Base-by-base conservation (phyloP, 2,888 invertebrate species). In the Chloromyia formosa region DNA sequence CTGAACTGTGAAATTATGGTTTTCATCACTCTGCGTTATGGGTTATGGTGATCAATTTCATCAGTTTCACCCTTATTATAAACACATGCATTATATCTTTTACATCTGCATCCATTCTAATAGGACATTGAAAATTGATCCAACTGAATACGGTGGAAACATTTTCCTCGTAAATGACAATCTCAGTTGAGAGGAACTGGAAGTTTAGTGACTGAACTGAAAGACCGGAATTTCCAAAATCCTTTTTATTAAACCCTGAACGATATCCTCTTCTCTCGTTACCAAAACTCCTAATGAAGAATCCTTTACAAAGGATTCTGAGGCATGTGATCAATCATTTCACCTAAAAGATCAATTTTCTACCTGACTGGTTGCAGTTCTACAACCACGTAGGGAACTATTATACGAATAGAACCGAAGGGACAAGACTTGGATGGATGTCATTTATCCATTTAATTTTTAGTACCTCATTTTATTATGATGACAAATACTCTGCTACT, bases 401-500 rank as follows among this genome's bases (percentile, higher is more conserved):
- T 7, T 35, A 35, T 35, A 7, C 27, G 27, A 35, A 4, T 35
- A 35, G 16, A n/a, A 5, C 49, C 49, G 20, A 40, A 10, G 2
- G 42, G 35, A 9, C 66, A 66, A 22, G 49, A 66, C 45, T 49
- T 10, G 49, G 14, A 66, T 45, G 16, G 20, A 45, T 66, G 66
- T 66, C 66, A 66, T 49, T 45, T 42, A 64, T 64, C 62, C 42
- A 40, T 64, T 64, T 64, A 66, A 49, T 66, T 66, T 49, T 45
- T 66, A 66, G 45, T 45, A 35, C 12, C 66, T 66, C 66, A 49
- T 66, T 66, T 66, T 22, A 66, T 66, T 45, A 66, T 66, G 66
- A 66, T 66, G 42, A 66, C 66, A 66, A 66, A 66, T 66, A 45
- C 66, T 35, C 40, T 49, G 49, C 49, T 66, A 66, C 49, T 66